Evolutionary conservation across 2,797 vertebrate species (phyloP), one percentile per base, ranked within the genome.

Genomic region (Pseudochaenichthys georgianus): DNA sequence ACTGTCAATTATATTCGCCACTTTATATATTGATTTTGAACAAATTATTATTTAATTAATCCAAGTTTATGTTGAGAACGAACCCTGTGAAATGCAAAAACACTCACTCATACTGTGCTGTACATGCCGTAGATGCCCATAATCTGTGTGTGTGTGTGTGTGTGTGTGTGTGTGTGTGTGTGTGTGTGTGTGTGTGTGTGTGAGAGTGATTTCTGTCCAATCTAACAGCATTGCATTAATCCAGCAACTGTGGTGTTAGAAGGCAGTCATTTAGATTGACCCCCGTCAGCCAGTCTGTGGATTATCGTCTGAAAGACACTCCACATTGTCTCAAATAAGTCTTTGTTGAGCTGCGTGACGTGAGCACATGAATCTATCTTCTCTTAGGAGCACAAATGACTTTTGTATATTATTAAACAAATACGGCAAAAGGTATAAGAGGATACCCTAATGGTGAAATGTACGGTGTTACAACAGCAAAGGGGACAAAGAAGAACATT

Each of bases 211-310:
- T 28, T 28, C 1, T 28, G 28, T 93, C 87, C 89, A 91, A 92
- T 94, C 91, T 85, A 76, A 76, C 69, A 85, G 83, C 50, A 65
- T 76, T 90, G 79, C 88, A 84, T 88, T 94, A 93, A 95, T 94
- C 94, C 89, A 87, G 74, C 83, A 81, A 83, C 86, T 88, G 85
- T 82, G 84, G 92, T 77, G 84, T 87, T 76, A 87, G 75, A 88
- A 86, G 80, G 83, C 87, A 83, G 88, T 84, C 92, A 91, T 95
- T 91, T 93, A 90, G 91, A 90, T 65, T 84, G 85, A 93, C 85
- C 88, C 68, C 48, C 53, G 74, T 76, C 68, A 80, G 64, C 78
- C 83, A 86, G 88, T 86, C 77, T 63, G 80, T 82, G 89, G 92
- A 93, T 94, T 92, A 93, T 87, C 48, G 31, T 82, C 78, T 83